phyloP scores from a whole-genome alignment of 2,113 vertebrate species.

The Hippocampus abdominalis region DNA sequence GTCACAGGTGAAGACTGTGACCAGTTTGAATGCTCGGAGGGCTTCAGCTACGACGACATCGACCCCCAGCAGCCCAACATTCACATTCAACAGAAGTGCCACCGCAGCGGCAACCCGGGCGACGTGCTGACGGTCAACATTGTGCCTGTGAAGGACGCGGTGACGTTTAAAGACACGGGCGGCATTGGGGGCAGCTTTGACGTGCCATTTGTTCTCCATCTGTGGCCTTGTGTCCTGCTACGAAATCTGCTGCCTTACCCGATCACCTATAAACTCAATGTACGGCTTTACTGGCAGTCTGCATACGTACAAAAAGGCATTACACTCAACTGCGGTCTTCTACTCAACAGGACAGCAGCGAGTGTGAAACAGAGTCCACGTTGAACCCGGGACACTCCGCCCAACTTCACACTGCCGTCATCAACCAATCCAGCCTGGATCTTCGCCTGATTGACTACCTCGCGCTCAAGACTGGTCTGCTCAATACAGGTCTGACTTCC shows the following conservation, averaged over 20 bases:
- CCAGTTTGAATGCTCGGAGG: conserved; percentile 77
- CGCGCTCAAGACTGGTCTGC: conserved; percentile 85
- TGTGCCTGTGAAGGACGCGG: conserved; percentile 80
- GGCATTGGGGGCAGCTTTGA: conserved; percentile 81
- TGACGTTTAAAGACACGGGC: conserved; percentile 77
- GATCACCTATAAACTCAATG: conserved; percentile 73
- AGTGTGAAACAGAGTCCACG: conserved; percentile 48
- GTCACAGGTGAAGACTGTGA: conserved; percentile 53
- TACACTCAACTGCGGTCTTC: not conserved
- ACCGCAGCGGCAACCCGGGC: conserved; percentile 49
- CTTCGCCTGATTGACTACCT: conserved; percentile 85
- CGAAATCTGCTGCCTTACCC: conserved; percentile 91
- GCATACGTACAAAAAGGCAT: not conserved
- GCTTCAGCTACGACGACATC: conserved; percentile 83
- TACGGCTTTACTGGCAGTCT: conserved; percentile 13
- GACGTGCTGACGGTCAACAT: conserved; percentile 83
- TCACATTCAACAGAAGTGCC: conserved; percentile 78
- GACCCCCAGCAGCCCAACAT: conserved; percentile 66
- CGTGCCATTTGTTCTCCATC: conserved; percentile 87
- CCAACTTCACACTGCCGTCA: conserved; percentile 85
- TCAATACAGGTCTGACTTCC: conserved; percentile 68
- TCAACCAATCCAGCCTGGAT: conserved; percentile 80
- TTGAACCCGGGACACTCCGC: conserved; percentile 83
- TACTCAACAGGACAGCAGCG: conserved; percentile 73
- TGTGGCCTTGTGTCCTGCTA: conserved; percentile 89